Evolutionary conservation across 1,140 invertebrate species (phyloP).

Genomic region (Phymorhynchus buccinoides): DNA sequence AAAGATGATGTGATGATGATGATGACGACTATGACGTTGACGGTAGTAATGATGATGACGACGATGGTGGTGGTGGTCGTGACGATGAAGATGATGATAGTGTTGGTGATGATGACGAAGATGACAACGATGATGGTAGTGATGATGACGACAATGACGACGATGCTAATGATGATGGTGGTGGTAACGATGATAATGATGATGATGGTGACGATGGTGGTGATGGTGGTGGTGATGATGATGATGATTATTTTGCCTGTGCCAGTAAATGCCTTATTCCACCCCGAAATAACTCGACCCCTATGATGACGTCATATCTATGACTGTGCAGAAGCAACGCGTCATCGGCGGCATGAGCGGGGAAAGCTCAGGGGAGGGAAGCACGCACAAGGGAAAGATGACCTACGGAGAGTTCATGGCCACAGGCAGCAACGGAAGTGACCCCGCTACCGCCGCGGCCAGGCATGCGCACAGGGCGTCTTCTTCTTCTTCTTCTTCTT

Average conservation of each 20-base stretch:
- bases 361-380: neutral
- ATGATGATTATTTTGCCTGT: neutral
- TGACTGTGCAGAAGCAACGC: constrained; percentile 28
- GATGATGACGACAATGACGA: neutral
- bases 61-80: too few species aligned
- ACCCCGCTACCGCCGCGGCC: neutral
- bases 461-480: neutral
- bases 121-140: too few species aligned
- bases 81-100: too few species aligned
- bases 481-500: too few species aligned
- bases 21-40: too few species aligned
- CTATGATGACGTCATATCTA: neutral
- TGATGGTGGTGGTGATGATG: neutral
- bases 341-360: neutral
- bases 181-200: neutral
- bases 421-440: neutral
- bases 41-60: too few species aligned
- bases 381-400: constrained; percentile 4
- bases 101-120: too few species aligned
- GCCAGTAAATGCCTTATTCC: neutral
- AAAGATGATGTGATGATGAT: too few species aligned
- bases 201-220: neutral
- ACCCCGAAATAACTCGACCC: neutral
- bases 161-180: neutral
- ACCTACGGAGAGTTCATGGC: constrained; percentile 37